These are phyloP conservation scores for Heliocidaris tuberculata DNA, from an alignment of 35 echinoderm and acorn worm species.

Conservation along the genomic window DNA sequence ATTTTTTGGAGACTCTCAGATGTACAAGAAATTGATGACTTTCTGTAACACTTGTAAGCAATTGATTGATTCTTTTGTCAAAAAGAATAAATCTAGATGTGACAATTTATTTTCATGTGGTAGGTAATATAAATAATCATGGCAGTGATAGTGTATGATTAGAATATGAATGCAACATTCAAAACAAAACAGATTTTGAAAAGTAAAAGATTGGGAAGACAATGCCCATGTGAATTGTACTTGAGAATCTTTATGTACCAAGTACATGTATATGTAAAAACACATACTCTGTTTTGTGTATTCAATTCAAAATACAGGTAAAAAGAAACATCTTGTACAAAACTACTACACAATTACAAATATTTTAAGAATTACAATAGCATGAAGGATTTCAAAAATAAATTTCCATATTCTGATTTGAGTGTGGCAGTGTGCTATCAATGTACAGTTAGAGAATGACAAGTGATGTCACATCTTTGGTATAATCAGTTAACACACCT, in stretches of 20 bases:
- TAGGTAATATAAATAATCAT: neutral
- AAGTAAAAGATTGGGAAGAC: neutral
- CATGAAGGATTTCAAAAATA: neutral
- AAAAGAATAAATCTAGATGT: neutral
- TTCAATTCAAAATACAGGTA: neutral
- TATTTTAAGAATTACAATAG: neutral
- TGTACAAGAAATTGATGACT: too few species aligned
- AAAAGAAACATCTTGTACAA: neutral
- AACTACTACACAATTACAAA: neutral
- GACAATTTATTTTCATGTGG: neutral
- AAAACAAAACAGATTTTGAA: neutral
- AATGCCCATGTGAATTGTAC: neutral
- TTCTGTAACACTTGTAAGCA: too few species aligned
- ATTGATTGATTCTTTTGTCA: too few species aligned
- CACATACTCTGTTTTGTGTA: too few species aligned
- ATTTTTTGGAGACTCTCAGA: too few species aligned
- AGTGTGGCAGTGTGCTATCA: neutral
- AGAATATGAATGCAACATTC: neutral
- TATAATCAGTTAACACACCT: neutral
- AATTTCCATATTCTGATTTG: neutral
- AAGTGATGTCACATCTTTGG: neutral
- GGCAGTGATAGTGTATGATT: too few species aligned
- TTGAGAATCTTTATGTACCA: too few species aligned
- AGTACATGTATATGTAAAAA: too few species aligned
- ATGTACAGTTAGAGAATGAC: neutral